Evolutionary conservation across 2,888 invertebrate genomes (phyloP), one percentile per base, ranked within the genome.

Genomic region (Temnothorax rugatulus): DNA sequence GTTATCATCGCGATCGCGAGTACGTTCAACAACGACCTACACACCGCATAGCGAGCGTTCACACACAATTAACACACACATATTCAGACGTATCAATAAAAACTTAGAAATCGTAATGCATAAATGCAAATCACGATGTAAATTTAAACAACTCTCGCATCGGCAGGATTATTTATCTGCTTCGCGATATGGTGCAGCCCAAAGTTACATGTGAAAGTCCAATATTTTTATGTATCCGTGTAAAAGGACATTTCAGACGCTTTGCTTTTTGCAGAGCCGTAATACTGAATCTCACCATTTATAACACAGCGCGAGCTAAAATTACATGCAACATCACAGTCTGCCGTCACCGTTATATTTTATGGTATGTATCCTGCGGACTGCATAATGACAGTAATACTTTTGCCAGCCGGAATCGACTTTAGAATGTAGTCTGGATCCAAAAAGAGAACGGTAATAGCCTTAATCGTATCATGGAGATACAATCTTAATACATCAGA

Each of bases 391-490:
- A 69, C 69, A 69, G 69, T 77, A 44, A 77, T 77, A 77, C 57
- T 77, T 77, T 77, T 57, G 41, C 77, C 77, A 77, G 77, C 69
- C 69, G 69, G 69, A 77, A 77, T 77, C 57, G 77, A 69, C 77
- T 77, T 68, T 68, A 77, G 77, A 77, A 57, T 29, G 69, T 68
- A 69, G 77, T 77, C 54, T 38, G 57, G 57, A 29, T 57, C 77
- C 77, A 57, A 77, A 77, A 77, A 77, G 77, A 68, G 77, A 77
- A 77, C 50, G 44, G 54, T 66, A 63, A 82, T 59, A 82, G 69
- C 83, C 47, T 71, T 84, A 89, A 90, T 89, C 84, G 63, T 83
- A 68, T 61, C 71, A 54, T 41, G 47, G 59, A 50, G 83, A 73
- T 73, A 74, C 50, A 66, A 75, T 64, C 66, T 71, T 73, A 66